phyloP scores from a whole-genome alignment of 2,888 invertebrate genomes.

The Agonopterix alstromeriana region DNA sequence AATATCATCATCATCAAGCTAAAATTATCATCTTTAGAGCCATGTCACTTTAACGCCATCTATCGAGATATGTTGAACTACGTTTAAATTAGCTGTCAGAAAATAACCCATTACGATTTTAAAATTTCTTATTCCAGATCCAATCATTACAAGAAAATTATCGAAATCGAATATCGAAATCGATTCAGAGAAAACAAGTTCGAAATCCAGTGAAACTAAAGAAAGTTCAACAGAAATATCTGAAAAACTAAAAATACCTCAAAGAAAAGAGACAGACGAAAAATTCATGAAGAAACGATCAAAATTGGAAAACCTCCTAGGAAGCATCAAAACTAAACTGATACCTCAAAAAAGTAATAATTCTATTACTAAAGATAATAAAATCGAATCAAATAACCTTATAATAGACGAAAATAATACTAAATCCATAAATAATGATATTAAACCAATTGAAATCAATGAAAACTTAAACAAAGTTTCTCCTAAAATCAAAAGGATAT shows the following conservation, averaged over 20 bases:
- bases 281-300: slow-evolving; percentile 38
- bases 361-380: not conserved
- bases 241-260: not conserved
- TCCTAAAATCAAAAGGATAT: slow-evolving; percentile 3
- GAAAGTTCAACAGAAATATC: not conserved
- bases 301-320: slow-evolving; percentile 41
- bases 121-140: not conserved
- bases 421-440: not conserved
- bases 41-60: too few relatives aligned
- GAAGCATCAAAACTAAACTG: slow-evolving; percentile 14
- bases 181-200: too few relatives aligned
- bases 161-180: too few relatives aligned
- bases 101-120: not conserved
- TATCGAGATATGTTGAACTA: too few relatives aligned
- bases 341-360: not conserved
- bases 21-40: too few relatives aligned
- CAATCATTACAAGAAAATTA: not conserved
- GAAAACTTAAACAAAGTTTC: not conserved
- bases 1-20: too few relatives aligned
- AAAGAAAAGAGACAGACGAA: slow-evolving; percentile 17
- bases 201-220: too few relatives aligned
- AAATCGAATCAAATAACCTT: not conserved
- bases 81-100: too few relatives aligned
- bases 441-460: not conserved
- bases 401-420: not conserved